These are phyloP conservation scores for Minunthozetes semirufus DNA, from an alignment of 2,888 invertebrate genomes.

Conservation along the genomic window DNA sequence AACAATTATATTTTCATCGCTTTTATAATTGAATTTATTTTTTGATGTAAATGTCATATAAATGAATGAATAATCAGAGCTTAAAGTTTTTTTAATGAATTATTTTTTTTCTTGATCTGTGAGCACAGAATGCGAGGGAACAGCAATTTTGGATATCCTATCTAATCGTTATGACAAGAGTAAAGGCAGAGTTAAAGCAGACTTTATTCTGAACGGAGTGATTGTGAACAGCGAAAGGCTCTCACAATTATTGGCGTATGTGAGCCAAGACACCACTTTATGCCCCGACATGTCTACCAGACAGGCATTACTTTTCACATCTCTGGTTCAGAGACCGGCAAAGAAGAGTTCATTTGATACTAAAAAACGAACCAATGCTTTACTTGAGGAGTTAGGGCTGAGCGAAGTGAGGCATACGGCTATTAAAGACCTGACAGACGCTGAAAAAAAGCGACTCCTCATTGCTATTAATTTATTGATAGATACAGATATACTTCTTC, in stretches of 20 bases:
- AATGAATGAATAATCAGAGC: not conserved
- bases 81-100: not conserved
- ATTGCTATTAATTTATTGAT: conserved; percentile 81
- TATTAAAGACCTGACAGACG: conserved; percentile 74
- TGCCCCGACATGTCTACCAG: conserved; percentile 81
- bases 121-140: conserved; percentile 65
- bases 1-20: no score
- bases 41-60: not conserved
- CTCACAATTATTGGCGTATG: conserved; percentile 65
- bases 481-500: conserved; percentile 51
- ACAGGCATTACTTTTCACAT: conserved; percentile 77
- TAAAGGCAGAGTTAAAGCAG: conserved; percentile 59
- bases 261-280: conserved; percentile 66
- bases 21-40: no score
- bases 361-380: conserved; percentile 71
- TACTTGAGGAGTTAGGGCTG: conserved; percentile 84
- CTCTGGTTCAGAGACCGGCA: conserved; percentile 60
- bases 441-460: conserved; percentile 76
- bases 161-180: conserved; percentile 61
- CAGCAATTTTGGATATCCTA: conserved; percentile 72
- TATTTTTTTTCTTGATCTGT: not conserved
- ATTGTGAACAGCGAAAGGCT: conserved; percentile 65
- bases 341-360: conserved; percentile 59
- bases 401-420: conserved; percentile 80
- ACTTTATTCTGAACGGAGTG: conserved; percentile 79